Evolutionary conservation across 2,113 vertebrate species (phyloP).

Genomic region (Oncorhynchus masou): DNA sequence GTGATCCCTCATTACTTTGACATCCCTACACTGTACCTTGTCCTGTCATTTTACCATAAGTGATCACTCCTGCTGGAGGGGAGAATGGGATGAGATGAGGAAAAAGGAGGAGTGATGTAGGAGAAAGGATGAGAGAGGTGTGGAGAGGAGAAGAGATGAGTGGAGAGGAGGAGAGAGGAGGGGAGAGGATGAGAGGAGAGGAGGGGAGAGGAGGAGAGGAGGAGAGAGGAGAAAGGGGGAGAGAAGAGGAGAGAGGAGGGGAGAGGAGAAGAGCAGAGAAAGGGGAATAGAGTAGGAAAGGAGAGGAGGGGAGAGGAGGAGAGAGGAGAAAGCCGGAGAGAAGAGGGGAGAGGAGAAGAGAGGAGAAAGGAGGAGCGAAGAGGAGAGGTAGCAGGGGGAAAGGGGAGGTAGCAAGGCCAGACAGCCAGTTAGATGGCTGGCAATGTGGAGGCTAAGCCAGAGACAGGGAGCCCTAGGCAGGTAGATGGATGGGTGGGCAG

Average conservation of each 20-base stretch:
- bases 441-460: conserved; percentile 53
- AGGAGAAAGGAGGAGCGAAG: neutral
- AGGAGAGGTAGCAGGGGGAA: conserved; percentile 24
- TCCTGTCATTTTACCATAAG: conserved; percentile 76
- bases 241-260: conserved; percentile 52
- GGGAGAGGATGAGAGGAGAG: conserved; percentile 30
- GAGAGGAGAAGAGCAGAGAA: neutral
- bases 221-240: conserved; percentile 32
- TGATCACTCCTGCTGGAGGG: conserved; percentile 28
- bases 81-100: too few species aligned
- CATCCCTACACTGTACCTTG: conserved; percentile 61
- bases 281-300: neutral
- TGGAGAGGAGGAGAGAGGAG: neutral
- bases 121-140: too few species aligned
- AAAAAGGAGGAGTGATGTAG: neutral
- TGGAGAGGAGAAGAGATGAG: conserved; percentile 40
- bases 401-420: conserved; percentile 52
- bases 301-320: neutral
- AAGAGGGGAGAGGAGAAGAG: conserved; percentile 48
- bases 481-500: conserved; percentile 70
- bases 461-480: conserved; percentile 41
- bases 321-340: conserved; percentile 7
- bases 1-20: conserved; percentile 73
- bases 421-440: conserved; percentile 24
- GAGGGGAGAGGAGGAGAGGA: neutral